Percentiles rank a stretch among this genome's conserved stretches.
Evolutionary conservation across 2,888 invertebrate genomes (phyloP).

Genomic region (Idaea aversata): DNA sequence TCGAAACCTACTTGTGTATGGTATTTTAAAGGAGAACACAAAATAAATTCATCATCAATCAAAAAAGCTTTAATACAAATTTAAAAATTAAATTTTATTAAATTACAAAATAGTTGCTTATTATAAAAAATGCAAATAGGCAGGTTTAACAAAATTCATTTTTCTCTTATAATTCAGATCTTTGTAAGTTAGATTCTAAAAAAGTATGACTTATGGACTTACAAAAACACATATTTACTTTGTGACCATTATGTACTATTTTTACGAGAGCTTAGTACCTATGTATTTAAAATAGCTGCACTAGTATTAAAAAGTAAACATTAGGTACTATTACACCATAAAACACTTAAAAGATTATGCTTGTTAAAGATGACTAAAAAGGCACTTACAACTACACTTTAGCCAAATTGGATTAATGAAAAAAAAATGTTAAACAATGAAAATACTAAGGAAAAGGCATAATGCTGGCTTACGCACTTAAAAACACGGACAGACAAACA

Average conservation of each 20-base stretch:
- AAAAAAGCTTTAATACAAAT: slow-evolving; percentile 4
- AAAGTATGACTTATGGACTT: background rate
- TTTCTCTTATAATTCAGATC: background rate
- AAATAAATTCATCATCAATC: background rate
- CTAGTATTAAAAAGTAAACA: background rate
- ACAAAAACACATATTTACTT: background rate
- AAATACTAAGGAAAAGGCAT: background rate
- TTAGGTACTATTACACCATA: background rate
- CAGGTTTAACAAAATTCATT: background rate
- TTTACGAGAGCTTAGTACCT: background rate
- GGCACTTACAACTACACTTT: slow-evolving; percentile 11
- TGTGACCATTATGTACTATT: background rate
- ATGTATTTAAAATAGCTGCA: background rate
- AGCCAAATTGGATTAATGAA: background rate
- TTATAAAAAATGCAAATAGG: background rate
- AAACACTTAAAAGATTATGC: slow-evolving; percentile 10
- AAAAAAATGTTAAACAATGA: background rate
- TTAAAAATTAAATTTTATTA: slow-evolving; percentile 7
- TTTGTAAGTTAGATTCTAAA: background rate
- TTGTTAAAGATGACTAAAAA: slow-evolving; percentile 15
- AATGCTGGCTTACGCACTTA: no score
- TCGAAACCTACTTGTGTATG: no score
- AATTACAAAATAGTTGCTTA: slow-evolving; percentile 1
- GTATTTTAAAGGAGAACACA: background rate
- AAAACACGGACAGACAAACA: no score